Percentiles rank a stretch among this genome's conserved stretches.
Conservation (phyloP, 2,888 invertebrate genomes). For the Eupeodes latifasciatus region DNA sequence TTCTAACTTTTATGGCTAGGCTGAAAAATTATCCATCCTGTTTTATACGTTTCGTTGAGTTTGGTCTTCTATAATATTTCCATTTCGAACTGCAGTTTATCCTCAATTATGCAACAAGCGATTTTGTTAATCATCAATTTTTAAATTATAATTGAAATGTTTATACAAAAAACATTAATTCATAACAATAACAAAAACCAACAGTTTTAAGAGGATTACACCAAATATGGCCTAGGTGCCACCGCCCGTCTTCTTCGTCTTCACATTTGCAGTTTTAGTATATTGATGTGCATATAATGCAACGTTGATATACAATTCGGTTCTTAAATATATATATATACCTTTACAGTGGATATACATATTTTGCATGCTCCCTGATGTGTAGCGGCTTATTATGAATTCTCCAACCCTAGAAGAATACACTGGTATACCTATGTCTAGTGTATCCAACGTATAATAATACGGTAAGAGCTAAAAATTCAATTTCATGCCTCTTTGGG, state of each 20-base stretch:
- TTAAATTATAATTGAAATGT: conserved; percentile 55
- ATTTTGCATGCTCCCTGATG: too few species aligned
- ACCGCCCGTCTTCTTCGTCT: background rate
- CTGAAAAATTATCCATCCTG: too few species aligned
- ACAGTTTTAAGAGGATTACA: conserved; percentile 69
- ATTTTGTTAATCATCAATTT: background rate
- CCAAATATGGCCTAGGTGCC: background rate
- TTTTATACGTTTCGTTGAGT: too few species aligned
- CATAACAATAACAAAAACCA: conserved; percentile 19
- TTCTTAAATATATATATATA: too few species aligned
- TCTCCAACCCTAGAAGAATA: too few species aligned
- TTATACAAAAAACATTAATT: conserved; percentile 40
- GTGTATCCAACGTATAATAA: conserved; percentile 39
- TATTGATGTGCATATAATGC: background rate
- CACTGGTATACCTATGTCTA: background rate
- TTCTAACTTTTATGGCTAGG: too few species aligned
- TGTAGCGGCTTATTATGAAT: too few species aligned
- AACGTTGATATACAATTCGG: conserved; percentile 28
- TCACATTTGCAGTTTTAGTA: too few species aligned
- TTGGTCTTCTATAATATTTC: too few species aligned
- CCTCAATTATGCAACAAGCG: too few species aligned
- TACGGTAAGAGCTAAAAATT: conserved; percentile 77
- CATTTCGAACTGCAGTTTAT: too few species aligned
- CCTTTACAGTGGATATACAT: too few species aligned
- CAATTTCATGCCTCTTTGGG: conserved; percentile 82